Conservation (phyloP, 2,113 vertebrate species). For the Cettia cetti region DNA sequence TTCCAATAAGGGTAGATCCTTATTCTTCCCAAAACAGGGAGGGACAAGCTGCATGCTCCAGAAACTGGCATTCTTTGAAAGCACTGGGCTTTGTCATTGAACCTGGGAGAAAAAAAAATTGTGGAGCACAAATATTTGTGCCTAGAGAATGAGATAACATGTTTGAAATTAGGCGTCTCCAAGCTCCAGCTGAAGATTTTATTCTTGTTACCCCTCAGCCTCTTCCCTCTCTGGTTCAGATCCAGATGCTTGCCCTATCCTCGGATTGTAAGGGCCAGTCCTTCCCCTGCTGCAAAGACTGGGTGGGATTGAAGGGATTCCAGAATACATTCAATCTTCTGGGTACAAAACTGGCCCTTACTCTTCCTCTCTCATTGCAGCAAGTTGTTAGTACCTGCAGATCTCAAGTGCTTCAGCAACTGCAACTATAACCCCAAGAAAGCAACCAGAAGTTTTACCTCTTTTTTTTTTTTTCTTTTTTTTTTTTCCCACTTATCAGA, state of each 20-base stretch:
- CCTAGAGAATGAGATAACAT: not conserved
- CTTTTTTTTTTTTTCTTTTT: no score
- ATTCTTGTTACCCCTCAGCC: not conserved
- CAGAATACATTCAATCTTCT: not conserved
- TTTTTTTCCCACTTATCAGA: not conserved
- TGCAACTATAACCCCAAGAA: not conserved
- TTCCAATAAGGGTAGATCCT: not conserved
- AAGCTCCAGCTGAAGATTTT: not conserved
- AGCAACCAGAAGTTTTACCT: not conserved
- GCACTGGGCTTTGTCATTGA: not conserved
- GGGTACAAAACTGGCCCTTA: not conserved
- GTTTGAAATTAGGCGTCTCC: not conserved
- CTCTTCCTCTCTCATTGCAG: not conserved
- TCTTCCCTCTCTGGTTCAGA: not conserved
- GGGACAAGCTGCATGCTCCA: not conserved
- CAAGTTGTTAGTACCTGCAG: not conserved
- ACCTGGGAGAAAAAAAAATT: not conserved
- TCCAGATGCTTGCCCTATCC: not conserved
- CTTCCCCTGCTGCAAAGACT: not conserved
- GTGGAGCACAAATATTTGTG: not conserved
- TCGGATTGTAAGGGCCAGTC: fast-evolving
- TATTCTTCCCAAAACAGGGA: not conserved
- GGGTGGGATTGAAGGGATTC: not conserved
- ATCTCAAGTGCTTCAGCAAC: not conserved
- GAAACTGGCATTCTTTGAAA: not conserved